Evolutionary conservation across 2,113 vertebrate genomes (phyloP), one percentile per base, ranked within the genome.

Genomic region (Phylloscopus whistleri): DNA sequence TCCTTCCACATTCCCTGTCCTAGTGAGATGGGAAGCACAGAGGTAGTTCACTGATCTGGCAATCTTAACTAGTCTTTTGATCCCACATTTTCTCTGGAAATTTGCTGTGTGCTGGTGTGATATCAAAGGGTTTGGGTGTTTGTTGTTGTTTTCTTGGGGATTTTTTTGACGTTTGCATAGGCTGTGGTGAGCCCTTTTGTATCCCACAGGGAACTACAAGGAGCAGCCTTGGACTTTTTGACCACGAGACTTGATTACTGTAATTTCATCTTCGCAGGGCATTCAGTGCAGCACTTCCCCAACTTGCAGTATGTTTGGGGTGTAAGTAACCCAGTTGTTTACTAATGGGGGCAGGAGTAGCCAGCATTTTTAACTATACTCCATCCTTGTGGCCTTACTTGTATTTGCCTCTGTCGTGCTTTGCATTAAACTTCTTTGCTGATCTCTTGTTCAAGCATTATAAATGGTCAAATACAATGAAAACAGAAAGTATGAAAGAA

Each of bases 181-280:
- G 23, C 77, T 96, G 77, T 63, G 87, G 88, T 83, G 35, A 90
- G 49, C 51, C 64, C 39, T 93, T 90, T 46, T 87, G 74, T 72
- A 55, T 89, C 77, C 90, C 13, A 3, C 51, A 56, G 56, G 67
- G 59, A 94, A 21, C 87, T 89, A 66, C 5, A 8, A 72, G 64
- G 70, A 94, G 49, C 67, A 92, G 80, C 64, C 67, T 82, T 75
- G 56, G 60, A 68, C 27, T 81, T 91, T 37, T 16, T 85, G 89
- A 95, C 91, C 90, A 73, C 5, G 0, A 91, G 89, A 51, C 46
- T 86, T 92, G 46, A 96, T 97, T 94, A 92, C 90, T 96, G 10
- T 96, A 95, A 96, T 96, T 96, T 58, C 11, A 7, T 69, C 33
- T 55, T 60, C 0, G 0, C 44, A 60, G 58, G 33, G 28, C n/a